phyloP scores from a whole-genome alignment of 2,797 vertebrate species.

The Channa striata region DNA sequence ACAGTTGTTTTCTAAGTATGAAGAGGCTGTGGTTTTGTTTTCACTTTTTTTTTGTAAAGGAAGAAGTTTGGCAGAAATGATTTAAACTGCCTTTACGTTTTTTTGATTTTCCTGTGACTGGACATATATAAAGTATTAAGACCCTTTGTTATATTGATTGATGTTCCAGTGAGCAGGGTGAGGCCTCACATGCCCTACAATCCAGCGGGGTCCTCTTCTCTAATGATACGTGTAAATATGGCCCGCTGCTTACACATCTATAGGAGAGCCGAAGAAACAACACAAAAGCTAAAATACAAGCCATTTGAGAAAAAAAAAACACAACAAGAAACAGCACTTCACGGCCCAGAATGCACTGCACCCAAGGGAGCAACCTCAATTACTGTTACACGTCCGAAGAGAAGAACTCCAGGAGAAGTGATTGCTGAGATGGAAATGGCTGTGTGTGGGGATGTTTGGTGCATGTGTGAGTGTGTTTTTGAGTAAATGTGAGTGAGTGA shows the following conservation, averaged over 20 bases:
- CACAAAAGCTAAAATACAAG: constrained; percentile 87
- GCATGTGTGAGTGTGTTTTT: constrained; percentile 50
- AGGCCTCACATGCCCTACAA: constrained; percentile 75
- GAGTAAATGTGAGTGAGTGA: constrained; percentile 52
- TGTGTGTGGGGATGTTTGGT: constrained; percentile 63
- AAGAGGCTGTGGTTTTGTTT: constrained; percentile 1
- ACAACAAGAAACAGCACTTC: constrained; percentile 94
- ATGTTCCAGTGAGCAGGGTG: constrained; percentile 77
- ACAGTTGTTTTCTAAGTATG: constrained; percentile 17
- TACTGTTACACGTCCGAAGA: constrained; percentile 87
- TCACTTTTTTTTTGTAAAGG: background rate
- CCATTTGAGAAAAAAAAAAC: constrained; percentile 85
- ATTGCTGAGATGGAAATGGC: constrained; percentile 82
- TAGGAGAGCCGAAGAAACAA: constrained; percentile 81
- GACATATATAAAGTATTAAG: constrained; percentile 55
- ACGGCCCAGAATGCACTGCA: constrained; percentile 87
- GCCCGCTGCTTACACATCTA: constrained; percentile 75
- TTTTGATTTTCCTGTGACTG: constrained; percentile 61
- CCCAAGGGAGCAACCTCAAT: constrained; percentile 89
- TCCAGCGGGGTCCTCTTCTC: constrained; percentile 70
- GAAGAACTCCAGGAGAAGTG: constrained; percentile 87
- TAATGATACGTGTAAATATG: constrained; percentile 84
- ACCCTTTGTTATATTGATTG: constrained; percentile 80
- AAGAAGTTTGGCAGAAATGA: constrained; percentile 21
- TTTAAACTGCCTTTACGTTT: constrained; percentile 21